phyloP scores from a whole-genome alignment of 2,888 invertebrate species.

The Brassicogethes aeneus region DNA sequence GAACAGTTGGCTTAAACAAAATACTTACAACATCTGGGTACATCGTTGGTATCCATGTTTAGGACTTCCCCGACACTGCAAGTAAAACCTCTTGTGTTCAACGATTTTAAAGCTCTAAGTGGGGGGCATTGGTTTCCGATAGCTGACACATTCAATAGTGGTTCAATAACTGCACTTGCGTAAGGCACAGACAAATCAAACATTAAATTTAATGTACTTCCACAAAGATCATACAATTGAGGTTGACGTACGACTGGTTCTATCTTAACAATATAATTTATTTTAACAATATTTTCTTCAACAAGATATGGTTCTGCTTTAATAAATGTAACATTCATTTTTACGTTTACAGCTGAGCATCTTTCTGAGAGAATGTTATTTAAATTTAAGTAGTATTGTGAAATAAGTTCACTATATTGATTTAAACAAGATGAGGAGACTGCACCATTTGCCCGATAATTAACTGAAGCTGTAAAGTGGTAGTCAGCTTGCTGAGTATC shows the following conservation, averaged over 20 bases:
- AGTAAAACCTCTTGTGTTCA: slow-evolving; percentile 81
- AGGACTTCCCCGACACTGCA: slow-evolving; percentile 91
- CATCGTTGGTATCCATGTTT: slow-evolving; percentile 86
- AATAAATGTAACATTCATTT: slow-evolving; percentile 87
- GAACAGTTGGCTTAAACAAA: not conserved
- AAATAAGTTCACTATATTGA: slow-evolving; percentile 74
- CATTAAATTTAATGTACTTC: slow-evolving; percentile 85
- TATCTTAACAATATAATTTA: slow-evolving; percentile 83
- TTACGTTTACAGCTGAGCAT: slow-evolving; percentile 90
- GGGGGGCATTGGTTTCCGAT: slow-evolving; percentile 92
- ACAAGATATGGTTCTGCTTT: slow-evolving; percentile 69
- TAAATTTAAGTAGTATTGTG: slow-evolving; percentile 71
- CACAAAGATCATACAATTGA: slow-evolving; percentile 89
- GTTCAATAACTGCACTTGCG: slow-evolving; percentile 83
- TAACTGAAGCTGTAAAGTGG: slow-evolving; percentile 78
- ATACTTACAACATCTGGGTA: slow-evolving; percentile 81
- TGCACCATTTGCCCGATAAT: slow-evolving; percentile 83
- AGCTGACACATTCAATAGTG: slow-evolving; percentile 77
- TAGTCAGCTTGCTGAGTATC: slow-evolving; percentile 93
- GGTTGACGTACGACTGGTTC: slow-evolving; percentile 83
- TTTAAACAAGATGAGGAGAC: slow-evolving; percentile 75
- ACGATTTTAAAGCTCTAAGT: slow-evolving; percentile 74
- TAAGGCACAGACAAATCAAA: slow-evolving; percentile 91
- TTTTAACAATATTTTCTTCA: slow-evolving; percentile 81
- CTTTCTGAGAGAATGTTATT: slow-evolving; percentile 79